Percentiles rank a stretch among this genome's conserved stretches.
Evolutionary conservation across 1,140 invertebrate genomes (phyloP).

Genomic region (Nebria ingens): DNA sequence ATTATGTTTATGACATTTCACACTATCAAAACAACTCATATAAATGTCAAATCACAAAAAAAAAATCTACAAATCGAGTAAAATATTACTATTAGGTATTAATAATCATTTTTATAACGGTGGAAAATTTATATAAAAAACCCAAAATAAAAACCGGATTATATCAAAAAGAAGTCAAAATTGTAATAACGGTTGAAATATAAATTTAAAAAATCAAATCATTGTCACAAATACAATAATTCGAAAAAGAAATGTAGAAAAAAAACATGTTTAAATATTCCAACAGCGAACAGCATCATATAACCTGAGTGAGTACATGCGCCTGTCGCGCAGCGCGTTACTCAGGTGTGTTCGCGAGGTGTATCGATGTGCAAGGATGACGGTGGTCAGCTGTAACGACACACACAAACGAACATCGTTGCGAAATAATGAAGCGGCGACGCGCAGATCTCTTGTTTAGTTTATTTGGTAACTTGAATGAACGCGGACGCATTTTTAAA

Average conservation of each 20-base stretch:
- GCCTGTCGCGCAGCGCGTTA: background rate
- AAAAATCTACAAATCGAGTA: too few relatives aligned
- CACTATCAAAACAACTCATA: too few relatives aligned
- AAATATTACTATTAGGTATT: too few relatives aligned
- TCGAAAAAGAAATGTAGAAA: background rate
- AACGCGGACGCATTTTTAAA: conserved; percentile 7
- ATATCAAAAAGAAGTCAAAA: too few relatives aligned
- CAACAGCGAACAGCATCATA: background rate
- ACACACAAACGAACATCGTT: conserved; percentile 3
- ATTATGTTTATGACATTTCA: too few relatives aligned
- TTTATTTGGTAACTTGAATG: conserved; percentile 7
- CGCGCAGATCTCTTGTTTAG: conserved; percentile 5
- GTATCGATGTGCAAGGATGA: background rate
- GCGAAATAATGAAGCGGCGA: conserved; percentile 8
- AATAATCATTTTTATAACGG: too few relatives aligned
- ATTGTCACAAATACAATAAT: background rate
- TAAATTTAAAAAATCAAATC: too few relatives aligned
- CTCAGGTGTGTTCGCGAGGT: background rate
- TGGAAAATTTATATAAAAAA: too few relatives aligned
- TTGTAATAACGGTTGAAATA: too few relatives aligned
- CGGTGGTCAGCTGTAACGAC: background rate
- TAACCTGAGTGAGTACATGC: background rate
- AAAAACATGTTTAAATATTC: conserved; percentile 3
- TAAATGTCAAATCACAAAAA: too few relatives aligned
- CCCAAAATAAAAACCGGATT: too few relatives aligned